Base-by-base conservation (phyloP, 2,113 vertebrate species). In the Callipepla squamata region DNA sequence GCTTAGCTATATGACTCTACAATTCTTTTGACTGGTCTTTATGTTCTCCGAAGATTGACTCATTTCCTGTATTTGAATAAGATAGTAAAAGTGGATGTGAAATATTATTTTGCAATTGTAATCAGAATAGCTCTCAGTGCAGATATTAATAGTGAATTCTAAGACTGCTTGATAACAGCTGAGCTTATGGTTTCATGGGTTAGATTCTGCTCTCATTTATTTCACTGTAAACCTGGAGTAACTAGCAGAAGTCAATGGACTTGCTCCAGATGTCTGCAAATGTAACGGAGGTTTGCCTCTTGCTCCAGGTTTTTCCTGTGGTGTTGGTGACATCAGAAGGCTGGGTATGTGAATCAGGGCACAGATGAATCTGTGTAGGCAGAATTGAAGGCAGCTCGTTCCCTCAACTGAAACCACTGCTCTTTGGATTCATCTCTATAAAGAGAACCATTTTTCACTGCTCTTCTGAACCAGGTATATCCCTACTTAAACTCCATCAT, bases 11-110 rank as follows among this genome's bases (percentile, higher is more conserved):
- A 67, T 3, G 53, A 90, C 91, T 95, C 90, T 87, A 65, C 51
- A 79, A 25, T 87, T 76, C 85, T 87, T 96, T 90, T 94, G 89
- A 68, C 95, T 94, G 89, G 85, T 84, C 93, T 92, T 95, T 94
- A 92, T 94, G 91, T 92, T 96, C 38, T 9, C 92, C 84, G 92
- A 48, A 84, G 94, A 92, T 84, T 97, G 95, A 96, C 91, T 97
- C 95, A 96, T 96, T 95, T 97, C 96, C 94, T 97, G 91, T 95
- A 80, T 96, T 96, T 97, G 96, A 97, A 96, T 93, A 97, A 96
- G 94, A 95, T 93, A 90, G 95, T 95, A 89, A 94, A 91, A 95
- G 94, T 96, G 95, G 95, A 72, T 97, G 92, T 95, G 92, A 96
- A 94, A 96, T 94, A 92, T 93, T 95, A 77, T 95, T 96, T 96